A percentile compares a stretch with the other conserved stretches of the same genome.
Conservation (phyloP, 2,797 vertebrate genomes). For the Silurus aristotelis region DNA sequence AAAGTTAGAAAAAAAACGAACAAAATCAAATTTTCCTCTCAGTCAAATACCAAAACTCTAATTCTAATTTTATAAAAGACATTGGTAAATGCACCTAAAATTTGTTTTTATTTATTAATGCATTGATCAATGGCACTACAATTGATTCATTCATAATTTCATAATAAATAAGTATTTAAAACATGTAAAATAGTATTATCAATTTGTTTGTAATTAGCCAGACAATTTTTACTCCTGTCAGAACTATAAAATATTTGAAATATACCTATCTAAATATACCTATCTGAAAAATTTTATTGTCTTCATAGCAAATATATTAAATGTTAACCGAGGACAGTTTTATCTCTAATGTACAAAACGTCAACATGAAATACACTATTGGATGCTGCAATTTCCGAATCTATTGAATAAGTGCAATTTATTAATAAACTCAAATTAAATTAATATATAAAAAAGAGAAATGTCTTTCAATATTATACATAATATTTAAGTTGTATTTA, state of each 20-base stretch:
- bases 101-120: background rate
- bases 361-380: background rate
- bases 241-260: too few species aligned
- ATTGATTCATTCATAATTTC: background rate
- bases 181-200: too few species aligned
- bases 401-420: background rate
- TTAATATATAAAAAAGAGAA: background rate
- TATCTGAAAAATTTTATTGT: background rate
- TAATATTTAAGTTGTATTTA: background rate
- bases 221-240: too few species aligned
- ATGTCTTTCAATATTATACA: background rate
- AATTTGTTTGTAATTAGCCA: background rate
- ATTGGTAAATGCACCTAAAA: background rate
- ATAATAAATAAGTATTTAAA: background rate
- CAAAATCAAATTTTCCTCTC: background rate
- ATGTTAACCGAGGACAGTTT: background rate
- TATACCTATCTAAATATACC: too few species aligned
- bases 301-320: background rate
- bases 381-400: background rate
- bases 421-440: background rate
- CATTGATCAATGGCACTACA: background rate
- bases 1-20: background rate
- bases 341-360: background rate
- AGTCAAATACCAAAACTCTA: background rate
- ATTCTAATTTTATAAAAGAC: background rate